Evolutionary conservation across 1,140 invertebrate genomes (phyloP), one percentile per base, ranked within the genome.

Genomic region (Venustaconcha ellipsiformis): DNA sequence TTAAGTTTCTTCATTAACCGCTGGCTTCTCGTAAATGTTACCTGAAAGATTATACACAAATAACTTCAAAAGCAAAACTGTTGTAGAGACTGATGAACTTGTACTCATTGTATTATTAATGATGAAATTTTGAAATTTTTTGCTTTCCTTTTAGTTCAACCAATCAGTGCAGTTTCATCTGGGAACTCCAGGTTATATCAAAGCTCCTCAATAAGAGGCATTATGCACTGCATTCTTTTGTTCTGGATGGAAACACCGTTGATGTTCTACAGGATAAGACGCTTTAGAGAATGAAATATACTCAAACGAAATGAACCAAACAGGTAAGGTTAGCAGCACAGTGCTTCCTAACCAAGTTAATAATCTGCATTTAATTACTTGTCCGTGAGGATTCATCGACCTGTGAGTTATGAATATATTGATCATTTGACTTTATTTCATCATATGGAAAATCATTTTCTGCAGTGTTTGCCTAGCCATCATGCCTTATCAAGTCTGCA

Each of bases 181-280:
- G 11, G 76, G 74, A 18, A 70, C 56, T 15, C 17, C 71, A 8
- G 71, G 76, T 23, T 78, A 71, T 23, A 23, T 23, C 23, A 23
- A 23, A 23, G 23, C 23, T 23, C 76, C 17, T 74, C 23, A 20
- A 14, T 78, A 18, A 68, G 66, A 14, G 71, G 73, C 59, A 78
- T 70, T n/a, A 78, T 78, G 15, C 76, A 74, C 30, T 78, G 76
- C 48, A 58, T 74, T 17, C 69, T 37, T 74, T 78, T 55, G 59
- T 78, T 15, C 65, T 78, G 14, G 76, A 78, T 60, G 67, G 71
- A n/a, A 73, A 59, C 23, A 70, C 76, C 14, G 76, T 72, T 12
- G 65, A 72, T 13, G 76, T 78, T 30, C 48, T 78, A 66, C 57
- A 65, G 1, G 76, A 78, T 30, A 73, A 72, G 55, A 70, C 70